Conservation (phyloP, 53 echinoderm and acorn worm species). For the Crossaster papposus region DNA sequence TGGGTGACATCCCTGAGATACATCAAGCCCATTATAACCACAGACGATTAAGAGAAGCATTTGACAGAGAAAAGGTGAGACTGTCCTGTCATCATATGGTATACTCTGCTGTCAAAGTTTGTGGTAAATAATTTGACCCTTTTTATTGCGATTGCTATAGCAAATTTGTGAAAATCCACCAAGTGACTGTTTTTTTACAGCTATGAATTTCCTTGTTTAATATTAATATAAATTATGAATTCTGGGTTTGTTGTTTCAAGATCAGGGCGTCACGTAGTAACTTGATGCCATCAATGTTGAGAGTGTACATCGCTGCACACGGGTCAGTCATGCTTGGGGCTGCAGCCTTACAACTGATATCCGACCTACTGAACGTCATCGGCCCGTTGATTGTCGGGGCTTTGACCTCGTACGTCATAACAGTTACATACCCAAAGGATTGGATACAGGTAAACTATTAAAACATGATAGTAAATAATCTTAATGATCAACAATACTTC, state of each 20-base stretch:
- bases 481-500: too few species aligned
- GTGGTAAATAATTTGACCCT: too few species aligned
- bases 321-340: conserved; percentile 44
- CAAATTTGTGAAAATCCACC: too few species aligned
- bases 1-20: conserved; percentile 61
- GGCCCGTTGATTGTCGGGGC: conserved; percentile 68
- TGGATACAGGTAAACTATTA: conserved; percentile 19
- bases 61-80: conserved; percentile 56
- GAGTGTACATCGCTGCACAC: conserved; percentile 51
- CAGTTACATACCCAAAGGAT: conserved; percentile 35
- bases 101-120: too few species aligned
- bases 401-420: conserved; percentile 62
- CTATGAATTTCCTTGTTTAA: too few species aligned
- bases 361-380: conserved; percentile 56
- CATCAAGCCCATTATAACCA: conserved; percentile 57
- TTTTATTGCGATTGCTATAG: too few species aligned
- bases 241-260: neutral
- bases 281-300: conserved; percentile 30
- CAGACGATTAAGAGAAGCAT: conserved; percentile 56
- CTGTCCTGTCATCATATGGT: neutral
- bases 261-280: conserved; percentile 47
- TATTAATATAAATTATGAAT: neutral
- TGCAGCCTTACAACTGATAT: conserved; percentile 57
- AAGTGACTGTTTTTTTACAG: too few species aligned
- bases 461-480: too few species aligned